phyloP scores from a whole-genome alignment of 2,888 invertebrate genomes.

The Andrena praecox region DNA sequence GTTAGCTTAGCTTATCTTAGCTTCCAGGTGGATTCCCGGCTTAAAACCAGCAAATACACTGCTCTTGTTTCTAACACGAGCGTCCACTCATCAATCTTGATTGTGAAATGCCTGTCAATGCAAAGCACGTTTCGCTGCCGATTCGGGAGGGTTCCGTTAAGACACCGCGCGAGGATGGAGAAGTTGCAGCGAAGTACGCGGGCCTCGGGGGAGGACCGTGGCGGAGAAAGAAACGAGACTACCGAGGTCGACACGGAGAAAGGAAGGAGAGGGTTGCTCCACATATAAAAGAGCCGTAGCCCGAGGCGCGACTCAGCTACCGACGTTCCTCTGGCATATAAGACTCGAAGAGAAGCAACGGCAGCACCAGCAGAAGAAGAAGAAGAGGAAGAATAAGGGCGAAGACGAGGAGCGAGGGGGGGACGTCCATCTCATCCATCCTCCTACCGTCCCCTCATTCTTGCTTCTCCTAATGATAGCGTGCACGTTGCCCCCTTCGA shows the following conservation, averaged over 20 bases:
- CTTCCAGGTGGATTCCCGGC: not conserved
- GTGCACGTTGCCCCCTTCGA: slow-evolving; percentile 76
- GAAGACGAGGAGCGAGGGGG: slow-evolving; percentile 45
- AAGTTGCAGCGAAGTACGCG: slow-evolving; percentile 23
- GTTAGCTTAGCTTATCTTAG: not conserved
- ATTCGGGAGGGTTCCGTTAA: slow-evolving; percentile 62
- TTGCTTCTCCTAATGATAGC: slow-evolving; percentile 82
- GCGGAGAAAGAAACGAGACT: slow-evolving; percentile 29
- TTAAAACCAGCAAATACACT: not conserved
- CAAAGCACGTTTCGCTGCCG: slow-evolving; percentile 20
- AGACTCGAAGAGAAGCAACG: slow-evolving; percentile 48
- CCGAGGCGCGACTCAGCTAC: slow-evolving; percentile 78
- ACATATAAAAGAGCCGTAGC: slow-evolving; percentile 77
- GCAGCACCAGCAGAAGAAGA: slow-evolving; percentile 41
- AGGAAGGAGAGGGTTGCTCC: slow-evolving; percentile 67
- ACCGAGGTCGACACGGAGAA: not conserved
- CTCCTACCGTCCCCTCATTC: slow-evolving; percentile 78
- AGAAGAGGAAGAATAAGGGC: slow-evolving; percentile 29
- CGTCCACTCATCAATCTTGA: slow-evolving; percentile 1
- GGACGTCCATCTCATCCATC: slow-evolving; percentile 77
- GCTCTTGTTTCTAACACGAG: not conserved
- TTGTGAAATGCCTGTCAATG: not conserved
- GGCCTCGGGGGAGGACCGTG: slow-evolving; percentile 63
- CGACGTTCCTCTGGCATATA: slow-evolving; percentile 64
- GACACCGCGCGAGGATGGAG: slow-evolving; percentile 23